phyloP scores from a whole-genome alignment of 1,140 invertebrate species.

The Latrodectus geometricus region DNA sequence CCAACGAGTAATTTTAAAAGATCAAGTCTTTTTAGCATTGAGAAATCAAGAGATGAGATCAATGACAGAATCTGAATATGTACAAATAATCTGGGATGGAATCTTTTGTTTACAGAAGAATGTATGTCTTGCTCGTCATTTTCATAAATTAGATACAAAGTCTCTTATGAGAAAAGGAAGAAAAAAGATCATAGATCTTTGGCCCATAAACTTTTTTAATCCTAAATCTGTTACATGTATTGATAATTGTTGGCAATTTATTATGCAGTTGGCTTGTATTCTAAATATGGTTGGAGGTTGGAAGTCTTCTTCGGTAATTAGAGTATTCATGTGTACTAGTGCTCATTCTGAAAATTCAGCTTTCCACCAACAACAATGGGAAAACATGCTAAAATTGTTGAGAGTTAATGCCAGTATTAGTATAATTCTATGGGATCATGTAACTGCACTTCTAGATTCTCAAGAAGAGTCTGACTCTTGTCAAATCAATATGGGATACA shows the following conservation, averaged over 20 bases:
- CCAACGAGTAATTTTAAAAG: constrained; percentile 60
- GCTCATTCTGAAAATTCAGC: constrained; percentile 69
- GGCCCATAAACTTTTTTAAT: constrained; percentile 91
- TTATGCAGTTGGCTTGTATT: constrained; percentile 97
- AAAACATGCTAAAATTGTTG: constrained; percentile 72
- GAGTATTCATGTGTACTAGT: constrained; percentile 83
- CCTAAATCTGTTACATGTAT: constrained; percentile 79
- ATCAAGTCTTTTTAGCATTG: constrained; percentile 64
- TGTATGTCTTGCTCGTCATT: constrained; percentile 92
- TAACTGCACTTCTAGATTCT: constrained; percentile 66
- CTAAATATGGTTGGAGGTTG: constrained; percentile 84
- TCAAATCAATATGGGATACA: constrained; percentile 51
- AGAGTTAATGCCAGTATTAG: constrained; percentile 74
- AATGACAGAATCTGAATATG: constrained; percentile 78
- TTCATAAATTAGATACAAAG: constrained; percentile 80
- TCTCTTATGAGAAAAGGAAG: constrained; percentile 68
- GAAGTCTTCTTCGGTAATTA: constrained; percentile 83
- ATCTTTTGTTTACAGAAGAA: constrained; percentile 95
- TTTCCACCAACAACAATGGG: constrained; percentile 71
- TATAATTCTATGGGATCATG: constrained; percentile 73
- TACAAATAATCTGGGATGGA: constrained; percentile 83
- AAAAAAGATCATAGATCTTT: constrained; percentile 90
- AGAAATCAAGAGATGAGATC: constrained; percentile 66
- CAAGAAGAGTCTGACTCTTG: constrained; percentile 1
- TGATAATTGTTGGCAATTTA: constrained; percentile 86